Conservation (phyloP, 2,113 vertebrate species). For the Dipodomys ordii region DNA sequence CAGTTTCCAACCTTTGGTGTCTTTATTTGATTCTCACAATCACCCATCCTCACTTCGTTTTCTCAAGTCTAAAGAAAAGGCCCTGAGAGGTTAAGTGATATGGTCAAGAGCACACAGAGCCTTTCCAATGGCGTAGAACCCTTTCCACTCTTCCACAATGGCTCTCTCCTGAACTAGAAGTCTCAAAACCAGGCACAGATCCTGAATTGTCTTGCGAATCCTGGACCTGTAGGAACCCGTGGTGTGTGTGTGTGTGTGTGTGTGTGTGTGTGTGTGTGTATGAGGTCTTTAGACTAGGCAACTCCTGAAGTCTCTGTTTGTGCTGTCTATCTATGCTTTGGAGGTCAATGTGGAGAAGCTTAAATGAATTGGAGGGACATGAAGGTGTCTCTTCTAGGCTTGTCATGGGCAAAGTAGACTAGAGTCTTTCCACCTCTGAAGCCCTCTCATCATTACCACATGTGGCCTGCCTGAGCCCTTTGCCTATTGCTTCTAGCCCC, state of each 20-base stretch:
- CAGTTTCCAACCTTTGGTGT: no score
- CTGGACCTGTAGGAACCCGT: not conserved
- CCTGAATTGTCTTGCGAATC: not conserved
- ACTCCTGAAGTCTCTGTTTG: constrained; percentile 16
- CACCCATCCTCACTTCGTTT: not conserved
- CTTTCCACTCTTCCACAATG: not conserved
- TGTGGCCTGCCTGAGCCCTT: not conserved
- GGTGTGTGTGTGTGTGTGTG: not conserved
- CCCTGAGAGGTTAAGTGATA: not conserved
- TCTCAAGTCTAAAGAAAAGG: not conserved
- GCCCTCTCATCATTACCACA: no score
- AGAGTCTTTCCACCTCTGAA: not conserved
- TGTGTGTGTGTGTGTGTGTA: not conserved
- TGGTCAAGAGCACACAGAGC: not conserved
- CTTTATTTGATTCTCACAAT: not conserved
- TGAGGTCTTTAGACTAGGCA: not conserved
- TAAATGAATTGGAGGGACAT: not conserved
- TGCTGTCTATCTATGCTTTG: not conserved
- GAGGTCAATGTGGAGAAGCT: not conserved
- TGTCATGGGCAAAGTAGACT: not conserved
- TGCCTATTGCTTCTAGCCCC: not conserved
- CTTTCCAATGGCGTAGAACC: no score
- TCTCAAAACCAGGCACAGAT: not conserved
- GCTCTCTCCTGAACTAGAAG: not conserved
- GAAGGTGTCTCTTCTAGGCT: not conserved